Percentiles rank a stretch among this genome's conserved stretches.
Evolutionary conservation across 2,797 vertebrate genomes (phyloP).

Genomic region (Semaprochilodus insignis): DNA sequence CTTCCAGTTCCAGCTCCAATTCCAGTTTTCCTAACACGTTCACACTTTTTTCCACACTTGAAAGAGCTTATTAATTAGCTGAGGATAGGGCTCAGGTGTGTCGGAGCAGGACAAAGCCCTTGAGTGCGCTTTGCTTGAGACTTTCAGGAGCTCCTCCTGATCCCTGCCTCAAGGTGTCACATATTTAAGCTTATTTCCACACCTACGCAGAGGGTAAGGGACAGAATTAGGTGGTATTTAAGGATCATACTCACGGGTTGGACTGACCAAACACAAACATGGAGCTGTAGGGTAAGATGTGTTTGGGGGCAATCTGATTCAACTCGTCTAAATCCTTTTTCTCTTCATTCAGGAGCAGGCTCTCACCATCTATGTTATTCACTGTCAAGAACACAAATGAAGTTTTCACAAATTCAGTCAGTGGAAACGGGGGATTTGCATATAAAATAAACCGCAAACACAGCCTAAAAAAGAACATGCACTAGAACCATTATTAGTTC

Average conservation of each 20-base stretch:
- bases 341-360: slow-evolving; percentile 82
- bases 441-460: neutral
- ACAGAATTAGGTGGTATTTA: neutral
- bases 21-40: slow-evolving; percentile 16
- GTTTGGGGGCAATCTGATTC: slow-evolving; percentile 81
- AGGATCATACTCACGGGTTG: slow-evolving; percentile 88
- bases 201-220: too few species aligned
- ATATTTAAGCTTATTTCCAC: neutral
- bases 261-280: slow-evolving; percentile 95
- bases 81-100: neutral
- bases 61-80: neutral
- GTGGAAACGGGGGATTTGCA: neutral
- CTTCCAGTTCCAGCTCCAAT: neutral
- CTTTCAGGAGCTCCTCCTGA: neutral
- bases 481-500: neutral
- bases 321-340: slow-evolving; percentile 90
- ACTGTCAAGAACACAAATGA: slow-evolving; percentile 73
- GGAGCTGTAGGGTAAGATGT: slow-evolving; percentile 95
- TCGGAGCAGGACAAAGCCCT: neutral
- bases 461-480: neutral
- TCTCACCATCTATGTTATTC: slow-evolving; percentile 89
- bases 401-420: neutral
- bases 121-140: neutral
- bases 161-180: neutral
- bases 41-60: neutral